Conservation (phyloP, 2,888 invertebrate species). For the Zeuzera pyrina region DNA sequence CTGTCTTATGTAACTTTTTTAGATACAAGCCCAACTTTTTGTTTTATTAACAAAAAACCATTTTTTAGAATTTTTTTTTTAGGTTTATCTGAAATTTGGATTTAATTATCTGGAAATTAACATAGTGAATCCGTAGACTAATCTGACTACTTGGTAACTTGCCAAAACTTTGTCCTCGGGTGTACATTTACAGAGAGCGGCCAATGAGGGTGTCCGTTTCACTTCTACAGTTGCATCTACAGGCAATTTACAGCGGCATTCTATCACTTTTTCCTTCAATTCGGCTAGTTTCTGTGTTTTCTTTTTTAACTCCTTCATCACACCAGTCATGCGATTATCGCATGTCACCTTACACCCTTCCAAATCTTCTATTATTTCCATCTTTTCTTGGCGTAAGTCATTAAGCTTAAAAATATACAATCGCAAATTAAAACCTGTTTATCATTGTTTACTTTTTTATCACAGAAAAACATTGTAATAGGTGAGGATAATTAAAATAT, state of each 20-base stretch:
- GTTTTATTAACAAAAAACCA: too few relatives aligned
- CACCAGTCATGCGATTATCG: conserved; percentile 32
- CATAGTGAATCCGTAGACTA: too few relatives aligned
- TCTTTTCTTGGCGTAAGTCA: conserved; percentile 36
- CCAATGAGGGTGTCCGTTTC: conserved; percentile 53
- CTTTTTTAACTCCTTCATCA: conserved; percentile 31
- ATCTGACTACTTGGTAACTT: too few relatives aligned
- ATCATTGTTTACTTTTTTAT: too few relatives aligned
- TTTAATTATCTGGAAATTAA: too few relatives aligned
- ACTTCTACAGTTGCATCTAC: conserved; percentile 38
- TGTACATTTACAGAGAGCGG: conserved; percentile 44
- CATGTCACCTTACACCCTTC: conserved; percentile 43
- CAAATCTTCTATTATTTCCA: conserved; percentile 36
- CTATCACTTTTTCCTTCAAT: conserved; percentile 34
- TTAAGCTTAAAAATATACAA: conserved; percentile 26
- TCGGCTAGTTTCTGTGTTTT: conserved; percentile 28
- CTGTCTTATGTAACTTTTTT: too few relatives aligned
- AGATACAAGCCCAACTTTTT: too few relatives aligned
- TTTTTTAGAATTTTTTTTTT: too few relatives aligned
- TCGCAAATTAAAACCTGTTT: too few relatives aligned
- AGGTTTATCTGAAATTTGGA: too few relatives aligned
- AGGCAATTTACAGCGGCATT: conserved; percentile 52
- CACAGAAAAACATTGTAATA: too few relatives aligned
- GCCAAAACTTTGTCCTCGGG: conserved; percentile 41
- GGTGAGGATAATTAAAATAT: too few relatives aligned